These are phyloP conservation scores for Zonotrichia albicollis DNA, from an alignment of 2,797 vertebrate species.

Conservation along the genomic window DNA sequence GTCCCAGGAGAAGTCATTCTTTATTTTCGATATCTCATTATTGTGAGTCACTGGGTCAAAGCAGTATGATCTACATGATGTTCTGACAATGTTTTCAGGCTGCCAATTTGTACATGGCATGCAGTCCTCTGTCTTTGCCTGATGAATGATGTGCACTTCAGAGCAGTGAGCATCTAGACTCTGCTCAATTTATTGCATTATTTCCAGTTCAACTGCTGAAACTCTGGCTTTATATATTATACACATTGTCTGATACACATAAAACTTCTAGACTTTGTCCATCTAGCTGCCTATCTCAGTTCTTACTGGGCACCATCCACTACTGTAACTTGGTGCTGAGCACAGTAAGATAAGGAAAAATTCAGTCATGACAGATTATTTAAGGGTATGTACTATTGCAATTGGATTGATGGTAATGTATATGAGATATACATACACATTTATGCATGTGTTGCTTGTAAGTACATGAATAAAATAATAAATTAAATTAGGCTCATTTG, in stretches of 20 bases:
- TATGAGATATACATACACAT: not conserved
- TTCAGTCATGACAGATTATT: not conserved
- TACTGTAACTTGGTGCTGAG: not conserved
- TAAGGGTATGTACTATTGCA: not conserved
- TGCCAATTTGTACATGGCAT: not conserved
- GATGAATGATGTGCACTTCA: not conserved
- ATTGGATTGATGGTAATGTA: not conserved
- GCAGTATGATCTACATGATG: not conserved
- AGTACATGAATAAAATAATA: not conserved
- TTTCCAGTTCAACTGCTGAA: not conserved
- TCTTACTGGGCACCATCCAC: not conserved
- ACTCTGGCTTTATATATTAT: not conserved
- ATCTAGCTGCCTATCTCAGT: not conserved
- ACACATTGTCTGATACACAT: not conserved
- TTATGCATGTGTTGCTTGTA: not conserved
- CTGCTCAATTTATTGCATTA: not conserved
- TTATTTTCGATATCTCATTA: not conserved
- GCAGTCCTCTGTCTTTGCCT: not conserved
- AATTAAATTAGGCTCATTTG: not conserved
- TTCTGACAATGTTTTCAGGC: not conserved
- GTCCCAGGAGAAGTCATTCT: not conserved
- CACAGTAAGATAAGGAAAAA: not conserved
- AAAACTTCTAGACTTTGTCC: not conserved
- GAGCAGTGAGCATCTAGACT: not conserved
- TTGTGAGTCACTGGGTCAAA: not conserved